Evolutionary conservation across 92 coral and sea anemone genomes (phyloP), one percentile per base, ranked within the genome.

Genomic region (Paramuricea clavata): DNA sequence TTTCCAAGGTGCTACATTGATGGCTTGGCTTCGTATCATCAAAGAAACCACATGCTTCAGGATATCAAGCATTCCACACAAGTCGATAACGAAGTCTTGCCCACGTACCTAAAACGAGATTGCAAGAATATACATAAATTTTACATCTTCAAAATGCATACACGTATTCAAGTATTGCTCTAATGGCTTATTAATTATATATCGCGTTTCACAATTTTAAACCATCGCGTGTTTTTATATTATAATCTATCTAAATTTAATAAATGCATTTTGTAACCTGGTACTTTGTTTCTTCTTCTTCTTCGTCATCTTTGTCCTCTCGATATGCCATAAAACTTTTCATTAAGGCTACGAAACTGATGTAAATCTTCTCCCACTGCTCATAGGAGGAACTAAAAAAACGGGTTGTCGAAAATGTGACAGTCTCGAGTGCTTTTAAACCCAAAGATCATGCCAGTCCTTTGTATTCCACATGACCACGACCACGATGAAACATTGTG

Each of bases 401-500:
- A 31, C 83, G 68, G 3, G 83, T 56, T 25, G 83, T 34, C 16
- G 83, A 33, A 78, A 78, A 78, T 9, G 70, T 64, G 6, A 64
- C 27, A 15, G 70, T 64, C 70, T 64, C 70, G 9, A 5, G 70
- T 12, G 70, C 83, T 52, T 78, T 78, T 34, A 78, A 25, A 1
- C 73, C 73, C 72, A 78, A 39, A 0, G 73, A 78, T 0, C 72
- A 57, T 25, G 73, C 83, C 35, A 78, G 57, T 10, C 83, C 83
- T 60, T 78, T 57, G 52, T 77, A 77, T 31, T 77, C 47, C 0
- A 32, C 44, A 27, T 78, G 83, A 60, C 70, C 83, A 57, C 54
- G 72, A 78, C 83, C 83, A 60, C 54, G 31, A n/a, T 17, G 12
- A 68, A 78, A 78, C 72, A 78, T 78, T 8, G 71, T 78, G 72